phyloP scores from a whole-genome alignment of 2,113 vertebrate species.

The Rhodinocichla rosea region DNA sequence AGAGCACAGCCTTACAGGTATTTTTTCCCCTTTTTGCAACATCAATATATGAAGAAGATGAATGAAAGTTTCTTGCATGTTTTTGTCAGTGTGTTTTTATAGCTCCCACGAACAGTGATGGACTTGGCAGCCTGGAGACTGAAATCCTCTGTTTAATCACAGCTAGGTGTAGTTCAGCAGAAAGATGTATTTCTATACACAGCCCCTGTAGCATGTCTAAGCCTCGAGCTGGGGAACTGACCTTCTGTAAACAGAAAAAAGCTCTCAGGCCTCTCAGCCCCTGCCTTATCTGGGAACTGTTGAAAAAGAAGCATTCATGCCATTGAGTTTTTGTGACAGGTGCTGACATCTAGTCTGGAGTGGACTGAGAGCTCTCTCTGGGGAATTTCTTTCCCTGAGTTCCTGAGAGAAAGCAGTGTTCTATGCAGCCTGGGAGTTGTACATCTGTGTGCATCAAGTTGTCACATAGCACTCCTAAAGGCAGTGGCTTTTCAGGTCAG shows the following conservation, averaged over 20 bases:
- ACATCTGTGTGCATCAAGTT: not conserved
- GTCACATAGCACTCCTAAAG: not conserved
- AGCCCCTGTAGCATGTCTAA: not conserved
- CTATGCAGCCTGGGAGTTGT: not conserved
- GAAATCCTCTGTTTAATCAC: conserved; percentile 59
- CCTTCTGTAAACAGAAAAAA: not conserved
- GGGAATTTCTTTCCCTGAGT: not conserved
- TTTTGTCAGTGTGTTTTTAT: conserved; percentile 41
- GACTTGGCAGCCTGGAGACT: conserved; percentile 38
- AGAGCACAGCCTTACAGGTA: not conserved
- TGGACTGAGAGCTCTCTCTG: not conserved
- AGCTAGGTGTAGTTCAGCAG: not conserved
- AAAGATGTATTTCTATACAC: not conserved
- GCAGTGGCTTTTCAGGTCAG: not conserved
- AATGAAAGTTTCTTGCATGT: conserved; percentile 31
- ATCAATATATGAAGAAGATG: conserved; percentile 26
- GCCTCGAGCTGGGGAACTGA: not conserved
- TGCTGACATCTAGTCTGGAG: not conserved
- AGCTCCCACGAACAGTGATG: not conserved
- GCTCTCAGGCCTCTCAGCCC: not conserved
- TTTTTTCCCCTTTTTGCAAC: conserved; percentile 4
- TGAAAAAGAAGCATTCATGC: not conserved
- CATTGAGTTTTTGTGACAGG: not conserved
- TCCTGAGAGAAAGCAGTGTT: not conserved
- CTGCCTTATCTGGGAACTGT: not conserved